Evolutionary conservation across 1,140 invertebrate genomes (phyloP).

Genomic region (Parapsyche elsis): DNA sequence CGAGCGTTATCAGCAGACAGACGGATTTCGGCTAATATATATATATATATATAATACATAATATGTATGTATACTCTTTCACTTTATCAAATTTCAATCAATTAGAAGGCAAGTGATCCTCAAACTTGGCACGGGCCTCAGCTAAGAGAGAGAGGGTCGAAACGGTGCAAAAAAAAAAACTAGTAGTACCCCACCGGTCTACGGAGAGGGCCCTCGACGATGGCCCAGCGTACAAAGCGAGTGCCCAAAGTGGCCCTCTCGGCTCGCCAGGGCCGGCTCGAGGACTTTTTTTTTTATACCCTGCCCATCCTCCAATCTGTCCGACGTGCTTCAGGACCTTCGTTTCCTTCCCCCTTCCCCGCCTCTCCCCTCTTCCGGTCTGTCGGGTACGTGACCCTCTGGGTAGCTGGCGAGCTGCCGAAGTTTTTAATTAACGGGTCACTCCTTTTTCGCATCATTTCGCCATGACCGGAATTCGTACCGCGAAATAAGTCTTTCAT

Average conservation of each 20-base stretch:
- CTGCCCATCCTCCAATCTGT: not conserved
- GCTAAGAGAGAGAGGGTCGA: not conserved
- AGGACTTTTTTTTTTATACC: not conserved
- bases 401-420: not conserved
- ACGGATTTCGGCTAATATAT: too few species aligned
- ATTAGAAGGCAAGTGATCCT: slow-evolving; percentile 18
- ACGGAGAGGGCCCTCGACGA: not conserved
- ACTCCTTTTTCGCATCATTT: not conserved
- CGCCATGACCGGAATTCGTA: too few species aligned
- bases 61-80: too few species aligned
- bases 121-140: not conserved
- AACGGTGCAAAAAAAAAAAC: not conserved
- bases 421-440: slow-evolving; percentile 4
- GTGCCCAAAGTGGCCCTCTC: slow-evolving; percentile 28
- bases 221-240: not conserved
- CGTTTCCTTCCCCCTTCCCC: not conserved
- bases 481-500: too few species aligned
- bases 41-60: too few species aligned
- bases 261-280: not conserved
- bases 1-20: too few species aligned
- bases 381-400: not conserved
- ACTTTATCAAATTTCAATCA: slow-evolving; percentile 30
- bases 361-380: not conserved
- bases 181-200: not conserved
- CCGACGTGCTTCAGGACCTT: not conserved